A percentile compares a stretch with the other conserved stretches of the same genome.
phyloP scores from a whole-genome alignment of 92 coral and sea anemone species.

The Heliopora coerulea region DNA sequence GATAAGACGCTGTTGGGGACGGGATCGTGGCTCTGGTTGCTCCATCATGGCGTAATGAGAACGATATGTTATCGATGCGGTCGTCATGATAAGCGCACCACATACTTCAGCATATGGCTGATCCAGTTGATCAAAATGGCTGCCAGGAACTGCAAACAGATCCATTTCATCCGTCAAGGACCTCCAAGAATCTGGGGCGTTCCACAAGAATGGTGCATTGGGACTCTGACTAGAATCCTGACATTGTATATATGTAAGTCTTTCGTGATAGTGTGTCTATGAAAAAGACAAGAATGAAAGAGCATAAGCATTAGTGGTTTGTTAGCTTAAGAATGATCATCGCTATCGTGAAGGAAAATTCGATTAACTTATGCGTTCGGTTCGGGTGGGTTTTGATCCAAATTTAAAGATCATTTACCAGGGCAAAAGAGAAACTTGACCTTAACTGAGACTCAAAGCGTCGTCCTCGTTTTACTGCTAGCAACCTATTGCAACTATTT shows the following conservation, averaged over 20 bases:
- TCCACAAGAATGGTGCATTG: constrained; percentile 9
- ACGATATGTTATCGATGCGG: constrained; percentile 53
- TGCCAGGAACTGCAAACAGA: constrained; percentile 62
- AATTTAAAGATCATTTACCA: no score
- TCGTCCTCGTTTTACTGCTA: no score
- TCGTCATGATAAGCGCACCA: constrained; percentile 63
- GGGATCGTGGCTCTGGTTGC: constrained; percentile 5
- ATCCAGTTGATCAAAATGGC: constrained; percentile 64
- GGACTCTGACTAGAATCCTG: constrained; percentile 40
- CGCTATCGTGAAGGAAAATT: no score
- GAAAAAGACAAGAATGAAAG: not conserved
- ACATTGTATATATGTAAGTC: constrained; percentile 55
- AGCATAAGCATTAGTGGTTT: not conserved
- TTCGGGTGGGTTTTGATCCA: no score
- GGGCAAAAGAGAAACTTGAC: no score
- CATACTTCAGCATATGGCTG: constrained; percentile 54
- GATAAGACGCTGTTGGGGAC: not conserved
- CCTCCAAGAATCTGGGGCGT: constrained; percentile 57
- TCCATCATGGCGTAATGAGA: constrained; percentile 10
- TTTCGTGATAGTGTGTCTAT: constrained; percentile 58
- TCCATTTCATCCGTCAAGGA: constrained; percentile 52
- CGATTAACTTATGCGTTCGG: no score
- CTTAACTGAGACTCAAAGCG: no score
- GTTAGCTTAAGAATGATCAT: no score
- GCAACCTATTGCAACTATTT: no score